Percentiles rank a stretch among this genome's conserved stretches.
Conservation (phyloP, 2,113 vertebrate genomes). For the Thalassoma bifasciatum region DNA sequence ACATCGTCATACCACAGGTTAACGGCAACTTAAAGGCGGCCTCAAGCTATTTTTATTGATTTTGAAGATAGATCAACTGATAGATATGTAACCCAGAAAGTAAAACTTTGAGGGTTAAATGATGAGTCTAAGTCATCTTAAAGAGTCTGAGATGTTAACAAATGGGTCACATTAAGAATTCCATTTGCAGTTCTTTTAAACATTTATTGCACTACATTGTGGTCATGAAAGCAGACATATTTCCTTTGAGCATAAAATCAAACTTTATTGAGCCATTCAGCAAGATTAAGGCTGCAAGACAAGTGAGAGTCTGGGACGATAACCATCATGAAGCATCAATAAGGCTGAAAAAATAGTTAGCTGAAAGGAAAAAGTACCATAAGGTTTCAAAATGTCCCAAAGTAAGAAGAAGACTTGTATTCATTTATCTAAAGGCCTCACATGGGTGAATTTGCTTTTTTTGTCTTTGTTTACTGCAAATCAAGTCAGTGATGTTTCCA, state of each 20-base stretch:
- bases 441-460: background rate
- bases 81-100: background rate
- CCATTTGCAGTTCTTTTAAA: background rate
- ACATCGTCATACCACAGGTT: constrained; percentile 97
- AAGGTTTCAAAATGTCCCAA: background rate
- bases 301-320: background rate
- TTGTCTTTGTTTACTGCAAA: background rate
- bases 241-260: background rate
- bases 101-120: background rate
- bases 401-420: no score
- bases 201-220: background rate
- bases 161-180: background rate
- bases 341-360: background rate
- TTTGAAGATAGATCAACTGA: background rate
- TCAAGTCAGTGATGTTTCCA: background rate
- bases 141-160: background rate
- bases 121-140: background rate
- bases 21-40: background rate
- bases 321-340: background rate
- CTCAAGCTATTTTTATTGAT: background rate
- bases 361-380: background rate
- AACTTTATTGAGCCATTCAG: background rate
- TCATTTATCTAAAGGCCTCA: no score
- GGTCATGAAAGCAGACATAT: background rate
- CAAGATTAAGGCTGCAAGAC: background rate